Percentiles rank a stretch among this genome's conserved stretches.
Evolutionary conservation across 2,113 vertebrate genomes (phyloP).

Genomic region (Climacteris rufus): DNA sequence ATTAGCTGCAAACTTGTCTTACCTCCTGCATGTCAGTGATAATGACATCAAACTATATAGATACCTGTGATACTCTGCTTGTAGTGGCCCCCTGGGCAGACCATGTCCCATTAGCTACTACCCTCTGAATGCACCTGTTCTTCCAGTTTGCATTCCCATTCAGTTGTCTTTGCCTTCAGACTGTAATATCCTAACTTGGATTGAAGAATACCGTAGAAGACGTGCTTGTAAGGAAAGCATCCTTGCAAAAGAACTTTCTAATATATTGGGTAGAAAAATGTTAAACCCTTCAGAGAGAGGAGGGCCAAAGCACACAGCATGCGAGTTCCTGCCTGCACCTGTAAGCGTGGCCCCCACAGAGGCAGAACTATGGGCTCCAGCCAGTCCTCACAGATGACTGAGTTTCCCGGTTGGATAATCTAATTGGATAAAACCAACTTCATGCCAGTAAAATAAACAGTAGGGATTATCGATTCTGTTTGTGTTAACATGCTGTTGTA

Average conservation of each 20-base stretch:
- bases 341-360: fast-evolving
- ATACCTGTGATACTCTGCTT: neutral
- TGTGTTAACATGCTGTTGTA: neutral
- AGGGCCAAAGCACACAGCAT: neutral
- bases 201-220: neutral
- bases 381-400: neutral
- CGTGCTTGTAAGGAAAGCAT: neutral
- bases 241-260: neutral
- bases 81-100: neutral
- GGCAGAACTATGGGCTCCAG: neutral
- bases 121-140: neutral
- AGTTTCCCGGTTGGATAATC: neutral
- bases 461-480: neutral
- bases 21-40: neutral
- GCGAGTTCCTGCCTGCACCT: neutral
- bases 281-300: neutral
- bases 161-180: neutral
- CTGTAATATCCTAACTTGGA: neutral
- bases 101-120: neutral
- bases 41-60: neutral
- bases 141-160: neutral
- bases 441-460: neutral
- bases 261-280: neutral
- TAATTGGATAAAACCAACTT: neutral
- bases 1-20: neutral